These are phyloP conservation scores for Enteromius argenteus DNA, from an alignment of 2,797 vertebrate genomes.

Conservation along the genomic window DNA sequence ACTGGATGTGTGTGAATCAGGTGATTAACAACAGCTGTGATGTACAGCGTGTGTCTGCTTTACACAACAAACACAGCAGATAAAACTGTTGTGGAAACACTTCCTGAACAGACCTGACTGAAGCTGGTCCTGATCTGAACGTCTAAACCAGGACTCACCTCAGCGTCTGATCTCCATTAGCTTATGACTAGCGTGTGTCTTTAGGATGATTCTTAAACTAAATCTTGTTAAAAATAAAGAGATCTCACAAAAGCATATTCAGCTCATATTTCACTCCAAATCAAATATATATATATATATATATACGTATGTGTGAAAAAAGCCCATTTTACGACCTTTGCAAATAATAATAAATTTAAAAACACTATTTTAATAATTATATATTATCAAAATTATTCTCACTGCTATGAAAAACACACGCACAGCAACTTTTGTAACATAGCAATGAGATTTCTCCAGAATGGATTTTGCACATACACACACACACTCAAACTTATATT, in stretches of 20 bases:
- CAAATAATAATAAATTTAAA: too few species aligned
- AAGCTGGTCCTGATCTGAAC: background rate
- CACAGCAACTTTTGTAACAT: too few species aligned
- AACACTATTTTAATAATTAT: too few species aligned
- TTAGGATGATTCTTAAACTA: background rate
- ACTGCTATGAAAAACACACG: too few species aligned
- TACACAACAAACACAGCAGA: slow-evolving; percentile 13
- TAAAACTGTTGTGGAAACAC: slow-evolving; percentile 24
- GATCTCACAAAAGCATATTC: background rate
- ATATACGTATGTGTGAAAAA: too few species aligned
- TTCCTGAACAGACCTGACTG: slow-evolving; percentile 6
- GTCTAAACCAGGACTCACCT: background rate
- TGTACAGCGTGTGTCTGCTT: background rate
- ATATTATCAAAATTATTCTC: too few species aligned
- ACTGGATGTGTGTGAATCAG: background rate
- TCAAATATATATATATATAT: too few species aligned
- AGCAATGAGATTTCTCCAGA: too few species aligned
- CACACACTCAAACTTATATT: too few species aligned
- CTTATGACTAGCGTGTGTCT: slow-evolving; percentile 11
- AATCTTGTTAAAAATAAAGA: too few species aligned
- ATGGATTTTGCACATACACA: too few species aligned
- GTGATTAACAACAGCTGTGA: slow-evolving; percentile 1
- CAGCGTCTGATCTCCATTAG: background rate
- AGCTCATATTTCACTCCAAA: background rate
- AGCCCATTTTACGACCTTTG: too few species aligned